A percentile compares a stretch with the other conserved stretches of the same genome.
Evolutionary conservation across 2,113 vertebrate species (phyloP).

Genomic region (Pedionomus torquatus): DNA sequence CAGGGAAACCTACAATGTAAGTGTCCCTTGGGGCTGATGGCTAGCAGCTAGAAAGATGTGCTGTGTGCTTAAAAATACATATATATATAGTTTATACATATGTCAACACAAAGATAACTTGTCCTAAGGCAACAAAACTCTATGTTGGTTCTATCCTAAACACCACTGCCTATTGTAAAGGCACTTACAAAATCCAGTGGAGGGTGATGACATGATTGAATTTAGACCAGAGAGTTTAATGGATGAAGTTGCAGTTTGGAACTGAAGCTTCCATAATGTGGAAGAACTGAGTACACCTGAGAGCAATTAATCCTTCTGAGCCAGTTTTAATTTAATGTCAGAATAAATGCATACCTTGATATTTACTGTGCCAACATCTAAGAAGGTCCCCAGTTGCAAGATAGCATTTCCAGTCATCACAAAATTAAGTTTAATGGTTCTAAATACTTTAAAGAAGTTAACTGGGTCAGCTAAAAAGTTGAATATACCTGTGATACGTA

Average conservation of each 20-base stretch:
- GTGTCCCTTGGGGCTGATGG: background rate
- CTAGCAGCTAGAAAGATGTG: background rate
- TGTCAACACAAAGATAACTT: background rate
- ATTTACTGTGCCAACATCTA: background rate
- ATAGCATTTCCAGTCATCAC: background rate
- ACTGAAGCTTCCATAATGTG: background rate
- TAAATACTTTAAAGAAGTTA: background rate
- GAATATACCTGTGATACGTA: background rate
- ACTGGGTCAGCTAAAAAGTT: background rate
- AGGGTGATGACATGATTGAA: background rate
- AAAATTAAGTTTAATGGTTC: background rate
- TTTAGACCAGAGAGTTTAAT: background rate
- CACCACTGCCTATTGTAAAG: background rate
- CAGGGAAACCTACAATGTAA: background rate
- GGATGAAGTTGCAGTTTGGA: background rate
- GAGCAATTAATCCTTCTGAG: background rate
- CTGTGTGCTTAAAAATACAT: background rate
- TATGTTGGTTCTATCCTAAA: background rate
- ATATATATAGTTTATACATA: background rate
- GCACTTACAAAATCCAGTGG: background rate
- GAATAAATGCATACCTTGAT: background rate
- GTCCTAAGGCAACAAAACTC: background rate
- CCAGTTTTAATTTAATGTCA: background rate
- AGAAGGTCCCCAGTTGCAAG: background rate
- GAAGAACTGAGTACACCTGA: background rate